These are phyloP conservation scores for Sciurus vulgaris DNA, from an alignment of 2,797 vertebrate genomes.

Conservation along the genomic window DNA sequence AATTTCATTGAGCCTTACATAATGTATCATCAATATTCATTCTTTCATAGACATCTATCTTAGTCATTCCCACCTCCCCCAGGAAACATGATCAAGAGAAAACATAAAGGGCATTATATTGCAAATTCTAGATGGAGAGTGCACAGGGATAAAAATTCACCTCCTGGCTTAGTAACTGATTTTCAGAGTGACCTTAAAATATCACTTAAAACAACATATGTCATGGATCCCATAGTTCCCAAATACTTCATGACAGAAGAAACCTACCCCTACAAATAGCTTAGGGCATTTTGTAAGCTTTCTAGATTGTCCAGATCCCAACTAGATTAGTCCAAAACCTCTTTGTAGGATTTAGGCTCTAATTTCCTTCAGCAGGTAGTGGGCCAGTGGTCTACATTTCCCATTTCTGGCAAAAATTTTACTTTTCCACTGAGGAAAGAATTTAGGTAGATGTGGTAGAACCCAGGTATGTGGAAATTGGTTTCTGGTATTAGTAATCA, in stretches of 20 bases:
- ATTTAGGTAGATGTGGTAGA: slow-evolving; percentile 34
- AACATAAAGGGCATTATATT: slow-evolving; percentile 52
- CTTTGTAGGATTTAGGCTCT: background rate
- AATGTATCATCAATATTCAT: slow-evolving; percentile 81
- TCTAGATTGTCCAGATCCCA: background rate
- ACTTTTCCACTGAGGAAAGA: slow-evolving; percentile 33
- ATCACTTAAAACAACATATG: slow-evolving; percentile 20
- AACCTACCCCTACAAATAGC: background rate
- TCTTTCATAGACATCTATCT: slow-evolving; percentile 82
- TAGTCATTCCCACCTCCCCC: slow-evolving; percentile 77
- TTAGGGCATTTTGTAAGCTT: background rate
- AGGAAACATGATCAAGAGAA: slow-evolving; percentile 70
- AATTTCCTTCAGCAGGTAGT: slow-evolving; percentile 4
- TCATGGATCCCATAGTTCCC: background rate
- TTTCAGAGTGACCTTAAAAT: slow-evolving; percentile 48
- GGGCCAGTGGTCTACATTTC: background rate
- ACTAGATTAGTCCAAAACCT: background rate
- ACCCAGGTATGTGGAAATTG: background rate
- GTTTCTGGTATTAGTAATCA: slow-evolving; percentile 48
- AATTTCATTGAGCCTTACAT: slow-evolving; percentile 80
- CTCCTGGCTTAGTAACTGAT: slow-evolving; percentile 48
- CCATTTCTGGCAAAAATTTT: background rate
- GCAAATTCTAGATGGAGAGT: slow-evolving; percentile 47
- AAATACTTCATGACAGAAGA: background rate
- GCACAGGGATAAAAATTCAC: slow-evolving; percentile 35